Evolutionary conservation across 2,797 vertebrate genomes (phyloP).

Genomic region (Clamator glandarius): DNA sequence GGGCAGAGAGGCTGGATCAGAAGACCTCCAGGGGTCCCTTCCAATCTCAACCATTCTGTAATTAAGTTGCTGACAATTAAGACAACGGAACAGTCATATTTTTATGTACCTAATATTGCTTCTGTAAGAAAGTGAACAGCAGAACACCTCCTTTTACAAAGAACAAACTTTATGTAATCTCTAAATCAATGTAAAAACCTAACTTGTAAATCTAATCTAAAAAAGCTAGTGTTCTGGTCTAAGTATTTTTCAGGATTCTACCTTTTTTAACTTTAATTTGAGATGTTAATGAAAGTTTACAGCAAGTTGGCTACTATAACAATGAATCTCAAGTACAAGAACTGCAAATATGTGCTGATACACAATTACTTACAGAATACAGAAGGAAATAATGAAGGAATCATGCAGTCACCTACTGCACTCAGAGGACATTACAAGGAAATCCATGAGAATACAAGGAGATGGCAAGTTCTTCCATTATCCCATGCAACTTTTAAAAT

Average conservation of each 20-base stretch:
- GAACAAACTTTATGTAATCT: neutral
- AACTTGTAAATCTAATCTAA: neutral
- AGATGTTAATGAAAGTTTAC: neutral
- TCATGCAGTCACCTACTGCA: neutral
- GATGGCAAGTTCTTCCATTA: neutral
- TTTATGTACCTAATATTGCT: neutral
- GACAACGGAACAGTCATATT: neutral
- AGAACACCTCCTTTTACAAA: neutral
- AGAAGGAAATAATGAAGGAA: neutral
- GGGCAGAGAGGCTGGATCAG: neutral
- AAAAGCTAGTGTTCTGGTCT: neutral
- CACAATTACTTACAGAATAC: neutral
- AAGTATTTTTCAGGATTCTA: neutral
- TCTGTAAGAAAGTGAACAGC: neutral
- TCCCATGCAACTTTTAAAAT: neutral
- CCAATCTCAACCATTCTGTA: neutral
- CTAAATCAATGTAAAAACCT: neutral
- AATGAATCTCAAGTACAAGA: neutral
- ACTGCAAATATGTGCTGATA: neutral
- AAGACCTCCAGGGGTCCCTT: neutral
- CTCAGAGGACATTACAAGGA: neutral
- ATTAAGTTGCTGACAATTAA: neutral
- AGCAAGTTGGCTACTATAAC: neutral
- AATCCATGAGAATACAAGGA: neutral
- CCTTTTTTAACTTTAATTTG: neutral